These are phyloP conservation scores for Parthenolecanium corni DNA, from an alignment of 2,888 invertebrate genomes.

Conservation along the genomic window DNA sequence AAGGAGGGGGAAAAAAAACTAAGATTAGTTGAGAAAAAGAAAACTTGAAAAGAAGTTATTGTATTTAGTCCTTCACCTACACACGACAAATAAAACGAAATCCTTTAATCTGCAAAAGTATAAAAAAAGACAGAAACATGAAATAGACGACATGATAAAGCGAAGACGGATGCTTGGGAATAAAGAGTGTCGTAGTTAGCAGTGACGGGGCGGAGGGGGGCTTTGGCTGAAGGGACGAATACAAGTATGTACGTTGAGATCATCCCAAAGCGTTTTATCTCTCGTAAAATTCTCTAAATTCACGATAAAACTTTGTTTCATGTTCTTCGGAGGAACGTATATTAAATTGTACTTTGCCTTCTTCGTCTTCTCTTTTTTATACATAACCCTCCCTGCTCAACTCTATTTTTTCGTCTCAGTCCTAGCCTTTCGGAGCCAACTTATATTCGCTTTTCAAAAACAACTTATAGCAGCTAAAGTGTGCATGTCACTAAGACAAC, in stretches of 20 bases:
- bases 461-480: no score
- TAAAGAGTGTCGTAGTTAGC: background rate
- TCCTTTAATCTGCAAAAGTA: constrained; percentile 18
- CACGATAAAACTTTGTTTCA: constrained; percentile 27
- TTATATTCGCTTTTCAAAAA: no score
- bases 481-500: no score
- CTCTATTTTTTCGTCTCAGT: no score
- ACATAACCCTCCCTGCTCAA: background rate
- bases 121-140: background rate
- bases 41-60: constrained; percentile 6
- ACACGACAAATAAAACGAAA: constrained; percentile 12
- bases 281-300: constrained; percentile 25
- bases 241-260: constrained; percentile 3
- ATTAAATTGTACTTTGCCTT: constrained; percentile 19
- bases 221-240: background rate
- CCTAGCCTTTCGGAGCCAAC: no score
- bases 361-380: background rate
- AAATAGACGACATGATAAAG: background rate
- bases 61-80: constrained; percentile 11
- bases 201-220: constrained; percentile 1
- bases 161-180: constrained; percentile 1
- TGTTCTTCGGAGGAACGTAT: constrained; percentile 19
- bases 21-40: background rate
- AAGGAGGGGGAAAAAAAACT: no score
- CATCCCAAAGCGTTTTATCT: constrained; percentile 26